Evolutionary conservation across 1,140 invertebrate species (phyloP).

Genomic region (Elymnias hypermnestra): DNA sequence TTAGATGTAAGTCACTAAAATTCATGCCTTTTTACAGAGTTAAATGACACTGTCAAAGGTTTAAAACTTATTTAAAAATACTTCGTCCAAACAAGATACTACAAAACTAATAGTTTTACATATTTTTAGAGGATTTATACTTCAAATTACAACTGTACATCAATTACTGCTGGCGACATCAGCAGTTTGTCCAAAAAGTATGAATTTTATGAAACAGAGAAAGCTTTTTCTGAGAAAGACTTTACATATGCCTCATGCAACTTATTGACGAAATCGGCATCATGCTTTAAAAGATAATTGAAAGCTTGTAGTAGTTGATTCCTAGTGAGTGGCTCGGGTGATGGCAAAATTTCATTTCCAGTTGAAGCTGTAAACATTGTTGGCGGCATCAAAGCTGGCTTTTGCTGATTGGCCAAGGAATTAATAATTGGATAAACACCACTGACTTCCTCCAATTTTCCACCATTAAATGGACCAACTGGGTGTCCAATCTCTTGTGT

Average conservation of each 20-base stretch:
- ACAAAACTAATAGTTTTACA: slow-evolving; percentile 63
- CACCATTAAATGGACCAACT: slow-evolving; percentile 65
- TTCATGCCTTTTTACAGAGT: slow-evolving; percentile 60
- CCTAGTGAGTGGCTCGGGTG: slow-evolving; percentile 85
- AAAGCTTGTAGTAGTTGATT: slow-evolving; percentile 93
- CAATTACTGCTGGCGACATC: slow-evolving; percentile 31
- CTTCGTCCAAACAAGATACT: slow-evolving; percentile 57
- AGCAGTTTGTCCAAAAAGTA: slow-evolving; percentile 32
- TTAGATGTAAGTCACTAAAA: slow-evolving; percentile 46
- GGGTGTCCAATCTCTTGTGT: slow-evolving; percentile 53
- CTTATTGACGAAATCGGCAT: slow-evolving; percentile 90
- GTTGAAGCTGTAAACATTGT: slow-evolving; percentile 83
- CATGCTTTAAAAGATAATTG: slow-evolving; percentile 90
- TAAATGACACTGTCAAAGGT: slow-evolving; percentile 52
- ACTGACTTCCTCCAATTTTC: slow-evolving; percentile 51
- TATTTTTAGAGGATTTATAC: slow-evolving; percentile 56
- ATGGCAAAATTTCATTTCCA: slow-evolving; percentile 46
- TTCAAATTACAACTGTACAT: slow-evolving; percentile 68
- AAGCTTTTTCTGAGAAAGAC: slow-evolving; percentile 85
- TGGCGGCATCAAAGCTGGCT: slow-evolving; percentile 87
- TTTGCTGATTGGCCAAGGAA: slow-evolving; percentile 74
- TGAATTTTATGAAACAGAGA: slow-evolving; percentile 69
- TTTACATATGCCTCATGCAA: slow-evolving; percentile 93
- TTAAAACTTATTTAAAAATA: slow-evolving; percentile 73
- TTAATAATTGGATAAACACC: slow-evolving; percentile 66